Conservation (phyloP, 1,140 invertebrate genomes). For the Drosophila azteca region DNA sequence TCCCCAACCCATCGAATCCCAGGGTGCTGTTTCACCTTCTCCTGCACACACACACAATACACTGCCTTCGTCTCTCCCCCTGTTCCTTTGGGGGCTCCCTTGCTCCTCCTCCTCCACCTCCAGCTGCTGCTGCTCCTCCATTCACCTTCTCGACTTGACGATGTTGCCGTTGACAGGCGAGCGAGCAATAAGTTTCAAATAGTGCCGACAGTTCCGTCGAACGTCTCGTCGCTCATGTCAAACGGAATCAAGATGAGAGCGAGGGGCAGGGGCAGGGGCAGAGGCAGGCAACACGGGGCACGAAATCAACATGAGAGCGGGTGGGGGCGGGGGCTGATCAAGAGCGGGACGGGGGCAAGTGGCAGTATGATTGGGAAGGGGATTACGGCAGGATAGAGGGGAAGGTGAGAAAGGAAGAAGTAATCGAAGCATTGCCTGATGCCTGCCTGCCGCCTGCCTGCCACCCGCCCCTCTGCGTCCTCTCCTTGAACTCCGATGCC, state of each 20-base stretch:
- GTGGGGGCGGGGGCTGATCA: too few relatives aligned
- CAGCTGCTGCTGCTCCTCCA: too few relatives aligned
- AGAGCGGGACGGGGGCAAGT: too few relatives aligned
- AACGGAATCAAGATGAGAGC: conserved; percentile 44
- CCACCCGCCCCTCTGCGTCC: not conserved
- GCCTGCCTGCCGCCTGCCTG: not conserved
- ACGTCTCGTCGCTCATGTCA: conserved; percentile 62
- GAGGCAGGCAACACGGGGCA: not conserved
- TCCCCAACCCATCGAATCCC: not conserved
- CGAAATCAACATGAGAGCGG: not conserved
- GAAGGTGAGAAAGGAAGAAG: conserved; percentile 2
- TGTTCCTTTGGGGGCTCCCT: not conserved
- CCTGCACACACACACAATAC: not conserved
- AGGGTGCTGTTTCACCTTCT: not conserved
- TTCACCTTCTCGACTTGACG: conserved; percentile 36
- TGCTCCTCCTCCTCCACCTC: too few relatives aligned
- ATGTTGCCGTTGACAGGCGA: conserved; percentile 61
- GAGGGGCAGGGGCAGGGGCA: too few relatives aligned
- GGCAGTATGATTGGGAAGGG: conserved; percentile 5
- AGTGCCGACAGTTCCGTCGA: conserved; percentile 52
- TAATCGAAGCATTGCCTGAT: conserved; percentile 21
- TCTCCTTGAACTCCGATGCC: conserved; percentile 1
- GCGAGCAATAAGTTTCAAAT: conserved; percentile 75
- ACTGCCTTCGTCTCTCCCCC: not conserved
- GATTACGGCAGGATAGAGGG: not conserved